Evolutionary conservation across 2,888 invertebrate species (phyloP), one percentile per base, ranked within the genome.

Genomic region (Erebia palarica): DNA sequence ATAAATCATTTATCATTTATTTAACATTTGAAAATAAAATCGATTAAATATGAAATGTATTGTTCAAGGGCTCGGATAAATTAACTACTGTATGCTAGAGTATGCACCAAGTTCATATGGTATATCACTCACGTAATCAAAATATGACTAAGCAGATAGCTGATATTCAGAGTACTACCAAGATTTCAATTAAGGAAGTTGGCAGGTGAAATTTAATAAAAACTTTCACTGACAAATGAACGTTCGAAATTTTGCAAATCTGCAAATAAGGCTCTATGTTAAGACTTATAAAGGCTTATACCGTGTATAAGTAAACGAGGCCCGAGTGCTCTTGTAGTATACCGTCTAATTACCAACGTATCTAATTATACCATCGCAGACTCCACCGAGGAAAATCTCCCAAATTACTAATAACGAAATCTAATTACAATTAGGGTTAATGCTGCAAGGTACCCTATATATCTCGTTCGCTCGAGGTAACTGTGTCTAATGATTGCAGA

Each of bases 271-370:
- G 81, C 82, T 83, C 70, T 66, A 73, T 60, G 64, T 55, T 80
- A 82, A 58, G 66, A 58, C 66, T 58, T 66, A 66, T 58, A 66
- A 44, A 66, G 58, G 66, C 57, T 66, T 57, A 58, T 66, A 58
- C 47, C 44, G 13, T 7, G 61, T 47, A 61, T 61, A 86, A 86
- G 86, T 85, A 85, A 86, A 86, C 84, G 87, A 86, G 59, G 83
- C 82, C 82, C 79, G 83, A 90, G 90, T 87, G 88, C 88, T 89
- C 89, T 88, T 84, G 84, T 83, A 84, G 81, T 87, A 86, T 86
- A 82, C 84, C 84, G 81, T 86, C 88, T 90, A 90, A 91, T 91
- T 91, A 91, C 87, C 87, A 87, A 89, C 89, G 86, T 90, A 90
- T 90, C 91, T 91, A 90, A 91, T 91, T 90, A 90, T 89, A 88